phyloP scores from a whole-genome alignment of 2,113 vertebrate genomes.

The Chaenocephalus aceratus region DNA sequence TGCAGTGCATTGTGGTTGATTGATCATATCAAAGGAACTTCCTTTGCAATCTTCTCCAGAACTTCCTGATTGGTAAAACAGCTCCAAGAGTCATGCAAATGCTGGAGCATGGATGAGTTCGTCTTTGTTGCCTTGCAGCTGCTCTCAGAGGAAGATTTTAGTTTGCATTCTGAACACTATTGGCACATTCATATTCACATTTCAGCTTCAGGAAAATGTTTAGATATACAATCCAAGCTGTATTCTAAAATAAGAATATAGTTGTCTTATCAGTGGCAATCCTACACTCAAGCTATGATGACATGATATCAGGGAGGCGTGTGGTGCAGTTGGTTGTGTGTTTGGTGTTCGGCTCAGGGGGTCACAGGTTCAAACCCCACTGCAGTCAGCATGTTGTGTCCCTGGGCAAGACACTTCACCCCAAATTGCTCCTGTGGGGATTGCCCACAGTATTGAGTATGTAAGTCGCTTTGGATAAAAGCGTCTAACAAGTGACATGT shows the following conservation, averaged over 20 bases:
- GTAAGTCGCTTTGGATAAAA: too few species aligned
- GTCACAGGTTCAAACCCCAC: too few species aligned
- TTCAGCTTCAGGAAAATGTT: neutral
- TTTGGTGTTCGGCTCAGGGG: too few species aligned
- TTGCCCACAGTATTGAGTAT: too few species aligned
- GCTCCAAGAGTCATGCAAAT: conserved; percentile 52
- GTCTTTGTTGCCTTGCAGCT: conserved; percentile 70
- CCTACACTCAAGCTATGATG: neutral
- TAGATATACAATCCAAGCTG: neutral
- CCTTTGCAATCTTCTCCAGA: conserved; percentile 45
- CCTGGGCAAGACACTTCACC: too few species aligned
- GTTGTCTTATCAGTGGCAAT: conserved; percentile 8
- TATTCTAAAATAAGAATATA: neutral
- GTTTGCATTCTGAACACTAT: conserved; percentile 10
- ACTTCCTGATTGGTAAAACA: conserved; percentile 67
- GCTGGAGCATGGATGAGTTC: conserved; percentile 18
- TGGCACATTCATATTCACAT: neutral
- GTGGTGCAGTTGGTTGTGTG: too few species aligned
- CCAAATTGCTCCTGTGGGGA: too few species aligned
- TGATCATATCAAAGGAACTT: conserved; percentile 68
- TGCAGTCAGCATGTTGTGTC: too few species aligned
- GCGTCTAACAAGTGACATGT: too few species aligned
- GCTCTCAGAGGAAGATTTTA: conserved; percentile 21
- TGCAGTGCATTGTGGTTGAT: conserved; percentile 48
- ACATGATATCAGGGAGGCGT: too few species aligned